These are phyloP conservation scores for Acleris literana DNA, from an alignment of 2,888 invertebrate species.

Conservation along the genomic window DNA sequence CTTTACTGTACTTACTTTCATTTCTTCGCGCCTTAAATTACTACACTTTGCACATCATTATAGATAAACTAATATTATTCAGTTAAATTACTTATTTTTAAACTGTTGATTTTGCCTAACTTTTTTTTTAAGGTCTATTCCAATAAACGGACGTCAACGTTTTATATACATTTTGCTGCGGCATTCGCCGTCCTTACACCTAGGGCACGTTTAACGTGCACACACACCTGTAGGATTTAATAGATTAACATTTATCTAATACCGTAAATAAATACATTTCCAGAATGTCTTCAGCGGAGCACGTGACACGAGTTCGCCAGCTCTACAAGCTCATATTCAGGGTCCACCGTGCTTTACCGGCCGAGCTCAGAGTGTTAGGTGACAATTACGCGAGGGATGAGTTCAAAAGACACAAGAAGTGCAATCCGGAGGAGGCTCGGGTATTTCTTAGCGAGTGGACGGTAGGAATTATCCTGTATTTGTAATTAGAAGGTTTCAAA, in stretches of 20 bases:
- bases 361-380: conserved; percentile 87
- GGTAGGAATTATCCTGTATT: conserved; percentile 75
- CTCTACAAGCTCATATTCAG: conserved; percentile 91
- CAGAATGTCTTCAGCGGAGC: conserved; percentile 62
- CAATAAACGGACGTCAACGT: no score
- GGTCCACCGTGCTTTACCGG: conserved; percentile 90
- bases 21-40: background rate
- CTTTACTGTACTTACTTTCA: background rate
- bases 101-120: no score
- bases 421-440: conserved; percentile 86
- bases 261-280: background rate
- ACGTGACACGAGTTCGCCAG: conserved; percentile 86
- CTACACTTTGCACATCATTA: background rate
- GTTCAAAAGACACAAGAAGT: conserved; percentile 92
- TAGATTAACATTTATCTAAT: no score
- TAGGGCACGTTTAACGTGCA: no score
- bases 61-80: background rate
- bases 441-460: conserved; percentile 96
- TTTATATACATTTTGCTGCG: no score
- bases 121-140: no score
- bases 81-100: no score
- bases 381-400: conserved; percentile 92
- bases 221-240: no score
- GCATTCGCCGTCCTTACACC: no score
- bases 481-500: background rate